These are phyloP conservation scores for Ichneumoninae sp. DNA, from an alignment of 2,888 invertebrate genomes.

Conservation along the genomic window DNA sequence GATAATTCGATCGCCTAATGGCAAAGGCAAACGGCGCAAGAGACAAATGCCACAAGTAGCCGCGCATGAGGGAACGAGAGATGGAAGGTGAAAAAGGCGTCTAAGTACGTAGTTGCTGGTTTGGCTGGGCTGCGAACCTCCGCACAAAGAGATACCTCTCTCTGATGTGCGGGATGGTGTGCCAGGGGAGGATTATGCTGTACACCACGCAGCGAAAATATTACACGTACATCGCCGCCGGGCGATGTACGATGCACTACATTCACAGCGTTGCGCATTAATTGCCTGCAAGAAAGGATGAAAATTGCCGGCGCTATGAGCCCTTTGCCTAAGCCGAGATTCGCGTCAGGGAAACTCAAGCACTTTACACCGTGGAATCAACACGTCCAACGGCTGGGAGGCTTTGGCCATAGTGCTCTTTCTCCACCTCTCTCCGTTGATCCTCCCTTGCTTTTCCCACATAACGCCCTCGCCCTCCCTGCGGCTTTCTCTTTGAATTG, in stretches of 20 bases:
- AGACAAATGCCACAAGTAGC: constrained; percentile 11
- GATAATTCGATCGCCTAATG: constrained; percentile 77
- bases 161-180: background rate
- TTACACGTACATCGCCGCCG: background rate
- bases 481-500: constrained; percentile 16
- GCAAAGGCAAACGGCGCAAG: constrained; percentile 69
- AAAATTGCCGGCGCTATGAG: constrained; percentile 53
- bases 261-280: constrained; percentile 57
- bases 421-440: background rate
- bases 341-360: constrained; percentile 37
- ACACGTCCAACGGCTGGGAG: constrained; percentile 11
- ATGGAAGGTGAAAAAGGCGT: constrained; percentile 62
- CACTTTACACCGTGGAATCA: constrained; percentile 34
- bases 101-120: constrained; percentile 28
- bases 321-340: constrained; percentile 58
- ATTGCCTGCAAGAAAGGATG: constrained; percentile 55
- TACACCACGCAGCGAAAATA: background rate
- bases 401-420: constrained; percentile 24
- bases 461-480: background rate
- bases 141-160: constrained; percentile 16
- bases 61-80: background rate
- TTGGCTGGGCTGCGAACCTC: background rate
- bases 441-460: background rate
- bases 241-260: background rate
- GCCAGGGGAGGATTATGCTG: constrained; percentile 25